phyloP scores from a whole-genome alignment of 2,113 vertebrate genomes.

The Otolemur garnettii region DNA sequence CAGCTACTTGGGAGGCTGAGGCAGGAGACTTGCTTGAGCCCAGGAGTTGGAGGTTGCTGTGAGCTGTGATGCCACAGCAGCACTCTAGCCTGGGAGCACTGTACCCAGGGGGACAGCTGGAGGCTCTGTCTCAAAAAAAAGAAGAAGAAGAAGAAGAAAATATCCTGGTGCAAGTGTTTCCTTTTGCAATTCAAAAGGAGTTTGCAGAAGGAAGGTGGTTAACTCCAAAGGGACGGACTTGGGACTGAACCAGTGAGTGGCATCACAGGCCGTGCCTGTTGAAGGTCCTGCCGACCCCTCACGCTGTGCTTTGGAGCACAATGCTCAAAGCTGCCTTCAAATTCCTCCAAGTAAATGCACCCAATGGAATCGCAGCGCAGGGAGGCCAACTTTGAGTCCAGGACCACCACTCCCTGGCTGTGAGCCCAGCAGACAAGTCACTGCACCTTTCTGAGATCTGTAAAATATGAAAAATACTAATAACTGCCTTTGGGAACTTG shows the following conservation, averaged over 20 bases:
- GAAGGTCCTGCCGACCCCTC: background rate
- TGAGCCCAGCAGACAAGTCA: background rate
- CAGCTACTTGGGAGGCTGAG: too few relatives aligned
- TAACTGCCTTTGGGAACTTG: background rate
- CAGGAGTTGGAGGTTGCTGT: too few relatives aligned
- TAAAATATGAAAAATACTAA: background rate
- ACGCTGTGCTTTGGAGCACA: background rate
- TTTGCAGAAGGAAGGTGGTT: background rate
- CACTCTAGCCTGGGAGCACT: too few relatives aligned
- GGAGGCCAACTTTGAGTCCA: background rate
- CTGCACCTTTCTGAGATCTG: background rate
- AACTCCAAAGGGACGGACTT: background rate
- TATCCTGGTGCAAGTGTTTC: background rate
- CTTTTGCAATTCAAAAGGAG: background rate
- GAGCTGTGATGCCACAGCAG: too few relatives aligned
- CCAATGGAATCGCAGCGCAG: fast-evolving
- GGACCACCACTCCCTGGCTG: background rate
- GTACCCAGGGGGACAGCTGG: too few relatives aligned
- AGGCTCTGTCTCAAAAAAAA: too few relatives aligned
- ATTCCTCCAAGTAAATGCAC: background rate
- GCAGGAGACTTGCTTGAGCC: too few relatives aligned
- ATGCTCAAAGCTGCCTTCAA: background rate
- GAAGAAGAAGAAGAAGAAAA: too few relatives aligned
- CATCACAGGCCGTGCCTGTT: background rate
- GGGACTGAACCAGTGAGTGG: background rate